phyloP scores from a whole-genome alignment of 2,113 vertebrate genomes.

The Eulemur rufifrons region DNA sequence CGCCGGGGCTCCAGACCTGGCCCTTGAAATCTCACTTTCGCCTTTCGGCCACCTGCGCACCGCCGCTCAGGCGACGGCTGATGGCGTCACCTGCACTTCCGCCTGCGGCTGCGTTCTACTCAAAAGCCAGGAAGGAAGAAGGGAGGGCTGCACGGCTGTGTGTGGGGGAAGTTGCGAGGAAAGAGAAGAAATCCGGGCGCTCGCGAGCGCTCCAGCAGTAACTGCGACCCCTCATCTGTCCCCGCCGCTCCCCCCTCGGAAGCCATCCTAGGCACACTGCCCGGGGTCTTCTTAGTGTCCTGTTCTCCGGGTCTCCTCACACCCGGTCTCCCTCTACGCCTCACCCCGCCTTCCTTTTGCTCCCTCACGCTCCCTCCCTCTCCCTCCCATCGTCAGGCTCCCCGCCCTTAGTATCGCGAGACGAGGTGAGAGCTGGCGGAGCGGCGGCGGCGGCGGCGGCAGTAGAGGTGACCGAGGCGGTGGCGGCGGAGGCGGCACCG shows the following conservation, averaged over 20 bases:
- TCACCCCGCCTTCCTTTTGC: neutral
- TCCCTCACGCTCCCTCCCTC: slow-evolving; percentile 12
- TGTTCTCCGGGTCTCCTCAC: neutral
- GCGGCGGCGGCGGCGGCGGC: slow-evolving; percentile 77
- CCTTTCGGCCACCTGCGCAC: slow-evolving; percentile 40
- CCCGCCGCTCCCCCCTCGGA: neutral
- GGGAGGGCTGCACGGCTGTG: slow-evolving; percentile 55
- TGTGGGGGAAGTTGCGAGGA: slow-evolving; percentile 11
- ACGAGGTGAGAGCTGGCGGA: slow-evolving; percentile 79
- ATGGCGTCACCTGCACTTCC: slow-evolving; percentile 76
- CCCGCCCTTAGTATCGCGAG: slow-evolving; percentile 81
- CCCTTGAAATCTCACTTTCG: neutral
- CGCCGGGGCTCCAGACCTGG: fast-evolving
- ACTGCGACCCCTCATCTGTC: neutral
- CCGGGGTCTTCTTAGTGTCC: neutral
- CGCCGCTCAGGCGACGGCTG: slow-evolving; percentile 50
- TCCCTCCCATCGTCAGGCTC: slow-evolving; percentile 66
- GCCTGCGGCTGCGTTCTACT: slow-evolving; percentile 55
- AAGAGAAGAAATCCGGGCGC: neutral
- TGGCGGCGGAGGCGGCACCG: slow-evolving; percentile 66
- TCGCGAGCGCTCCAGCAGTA: neutral
- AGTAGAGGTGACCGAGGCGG: slow-evolving; percentile 85
- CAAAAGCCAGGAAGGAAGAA: slow-evolving; percentile 45
- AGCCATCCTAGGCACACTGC: neutral
- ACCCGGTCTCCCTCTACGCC: neutral